phyloP scores from a whole-genome alignment of 1,140 invertebrate species.

The Venturia canescens region DNA sequence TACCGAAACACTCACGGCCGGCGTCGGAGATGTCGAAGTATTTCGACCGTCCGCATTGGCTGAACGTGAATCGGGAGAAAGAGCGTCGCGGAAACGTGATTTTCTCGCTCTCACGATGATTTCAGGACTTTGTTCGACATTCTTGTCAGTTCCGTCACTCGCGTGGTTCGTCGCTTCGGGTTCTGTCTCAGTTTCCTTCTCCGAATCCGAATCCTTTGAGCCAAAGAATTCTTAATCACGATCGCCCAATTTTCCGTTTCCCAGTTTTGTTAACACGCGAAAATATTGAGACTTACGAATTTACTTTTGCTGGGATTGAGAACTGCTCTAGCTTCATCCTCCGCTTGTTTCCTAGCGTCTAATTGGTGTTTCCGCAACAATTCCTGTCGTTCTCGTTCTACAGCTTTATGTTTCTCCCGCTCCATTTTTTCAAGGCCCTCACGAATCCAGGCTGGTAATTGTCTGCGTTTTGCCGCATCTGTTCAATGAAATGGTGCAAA shows the following conservation, averaged over 20 bases:
- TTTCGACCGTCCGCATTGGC: conserved; percentile 60
- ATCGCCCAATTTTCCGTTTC: not conserved
- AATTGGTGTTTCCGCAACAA: conserved; percentile 81
- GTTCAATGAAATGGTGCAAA: conserved; percentile 53
- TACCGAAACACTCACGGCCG: conserved; percentile 52
- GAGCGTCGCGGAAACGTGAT: conserved; percentile 74
- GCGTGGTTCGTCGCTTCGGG: conserved; percentile 59
- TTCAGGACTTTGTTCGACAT: conserved; percentile 70
- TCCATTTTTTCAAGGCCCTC: conserved; percentile 99
- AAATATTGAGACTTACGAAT: conserved; percentile 83
- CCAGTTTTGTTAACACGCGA: conserved; percentile 10
- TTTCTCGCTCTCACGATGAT: conserved; percentile 69
- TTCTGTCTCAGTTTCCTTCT: conserved; percentile 77
- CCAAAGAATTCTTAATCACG: conserved; percentile 30
- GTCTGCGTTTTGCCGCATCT: conserved; percentile 93
- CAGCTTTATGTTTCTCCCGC: conserved; percentile 92
- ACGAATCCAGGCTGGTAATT: conserved; percentile 96
- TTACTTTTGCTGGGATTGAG: conserved; percentile 85
- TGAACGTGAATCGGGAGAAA: conserved; percentile 65
- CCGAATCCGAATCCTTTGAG: conserved; percentile 78
- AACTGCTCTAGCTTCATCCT: conserved; percentile 80
- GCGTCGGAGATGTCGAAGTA: conserved; percentile 55
- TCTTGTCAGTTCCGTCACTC: conserved; percentile 64
- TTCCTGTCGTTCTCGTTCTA: conserved; percentile 86
- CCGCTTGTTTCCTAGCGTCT: conserved; percentile 79